Evolutionary conservation across 2,113 vertebrate genomes (phyloP).

Genomic region (Pelusios castaneus): DNA sequence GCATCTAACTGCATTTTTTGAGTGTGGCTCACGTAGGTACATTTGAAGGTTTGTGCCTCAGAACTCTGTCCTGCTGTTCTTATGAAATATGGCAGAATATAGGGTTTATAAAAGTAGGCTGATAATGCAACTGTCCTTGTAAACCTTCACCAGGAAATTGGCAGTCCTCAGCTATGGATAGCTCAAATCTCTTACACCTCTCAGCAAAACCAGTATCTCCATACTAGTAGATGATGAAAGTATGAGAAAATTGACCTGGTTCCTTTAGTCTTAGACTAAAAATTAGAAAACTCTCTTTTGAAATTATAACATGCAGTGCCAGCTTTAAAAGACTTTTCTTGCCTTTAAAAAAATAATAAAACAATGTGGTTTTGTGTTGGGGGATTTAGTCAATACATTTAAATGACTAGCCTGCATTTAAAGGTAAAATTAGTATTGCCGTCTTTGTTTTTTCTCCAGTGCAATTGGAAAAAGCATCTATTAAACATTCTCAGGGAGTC

Average conservation of each 20-base stretch:
- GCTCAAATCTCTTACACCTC: not conserved
- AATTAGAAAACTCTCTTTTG: not conserved
- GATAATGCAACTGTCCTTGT: not conserved
- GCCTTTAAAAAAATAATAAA: no score
- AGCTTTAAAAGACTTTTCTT: not conserved
- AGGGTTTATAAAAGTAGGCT: conserved; percentile 6
- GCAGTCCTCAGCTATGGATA: not conserved
- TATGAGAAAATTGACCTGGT: not conserved
- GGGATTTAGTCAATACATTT: not conserved
- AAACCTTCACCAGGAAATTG: not conserved
- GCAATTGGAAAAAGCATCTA: not conserved
- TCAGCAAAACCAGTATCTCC: not conserved
- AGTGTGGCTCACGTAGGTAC: not conserved
- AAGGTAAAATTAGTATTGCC: not conserved
- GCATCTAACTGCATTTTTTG: not conserved
- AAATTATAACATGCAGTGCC: not conserved
- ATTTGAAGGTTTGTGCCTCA: not conserved
- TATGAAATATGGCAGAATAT: not conserved
- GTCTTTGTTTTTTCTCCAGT: not conserved
- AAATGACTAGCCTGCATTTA: not conserved
- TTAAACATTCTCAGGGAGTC: not conserved
- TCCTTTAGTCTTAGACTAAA: not conserved
- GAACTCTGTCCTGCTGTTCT: not conserved
- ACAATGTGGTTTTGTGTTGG: not conserved
- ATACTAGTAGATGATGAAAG: not conserved